Evolutionary conservation across 2,113 vertebrate genomes (phyloP).

Genomic region (Dicaeum eximium): DNA sequence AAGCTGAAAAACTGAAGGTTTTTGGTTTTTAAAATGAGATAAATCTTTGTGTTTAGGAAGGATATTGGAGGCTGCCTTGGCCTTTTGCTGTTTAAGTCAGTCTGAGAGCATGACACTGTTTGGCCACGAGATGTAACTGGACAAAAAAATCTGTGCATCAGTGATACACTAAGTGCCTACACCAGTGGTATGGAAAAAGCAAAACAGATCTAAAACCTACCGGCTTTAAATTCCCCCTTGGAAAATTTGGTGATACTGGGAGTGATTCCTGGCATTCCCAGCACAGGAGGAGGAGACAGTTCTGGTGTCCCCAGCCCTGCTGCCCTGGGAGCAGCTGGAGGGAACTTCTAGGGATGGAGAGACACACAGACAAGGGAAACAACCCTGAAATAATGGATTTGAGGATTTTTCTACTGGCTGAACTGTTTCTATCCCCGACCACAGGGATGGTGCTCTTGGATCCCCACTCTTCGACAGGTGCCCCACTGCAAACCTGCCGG

Average conservation of each 20-base stretch:
- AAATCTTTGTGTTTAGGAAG: not conserved
- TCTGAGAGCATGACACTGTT: conserved; percentile 1
- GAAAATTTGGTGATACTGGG: not conserved
- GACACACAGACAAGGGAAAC: not conserved
- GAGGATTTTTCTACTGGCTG: not conserved
- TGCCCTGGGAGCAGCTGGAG: not conserved
- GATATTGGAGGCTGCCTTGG: not conserved
- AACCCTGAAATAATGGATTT: fast-evolving
- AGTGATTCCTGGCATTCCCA: not conserved
- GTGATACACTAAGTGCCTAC: conserved; percentile 62
- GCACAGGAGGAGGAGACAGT: not conserved
- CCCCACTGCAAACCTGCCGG: not conserved
- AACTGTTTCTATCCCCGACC: not conserved
- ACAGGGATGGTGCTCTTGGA: not conserved
- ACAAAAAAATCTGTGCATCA: not conserved
- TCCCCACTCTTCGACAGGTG: not conserved
- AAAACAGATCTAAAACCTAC: not conserved
- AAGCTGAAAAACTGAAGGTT: not conserved
- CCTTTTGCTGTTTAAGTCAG: not conserved
- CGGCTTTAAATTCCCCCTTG: not conserved
- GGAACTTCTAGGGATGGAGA: not conserved
- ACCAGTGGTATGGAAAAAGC: not conserved
- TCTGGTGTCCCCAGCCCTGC: not conserved
- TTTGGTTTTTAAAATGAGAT: not conserved
- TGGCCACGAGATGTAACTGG: not conserved